Conservation (phyloP, 2,888 invertebrate species). For the Empis livida region DNA sequence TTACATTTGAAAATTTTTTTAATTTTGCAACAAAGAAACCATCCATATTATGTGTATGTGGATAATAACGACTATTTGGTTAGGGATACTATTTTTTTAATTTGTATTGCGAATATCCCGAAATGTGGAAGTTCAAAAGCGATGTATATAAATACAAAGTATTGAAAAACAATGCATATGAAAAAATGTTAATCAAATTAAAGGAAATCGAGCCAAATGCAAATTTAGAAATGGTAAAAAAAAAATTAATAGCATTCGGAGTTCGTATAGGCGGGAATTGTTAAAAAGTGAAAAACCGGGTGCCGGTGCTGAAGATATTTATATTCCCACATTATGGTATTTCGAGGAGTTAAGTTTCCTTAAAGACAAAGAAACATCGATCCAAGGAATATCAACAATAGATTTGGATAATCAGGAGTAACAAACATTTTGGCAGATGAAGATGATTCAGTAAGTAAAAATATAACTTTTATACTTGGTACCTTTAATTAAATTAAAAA, state of each 20-base stretch:
- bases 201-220: neutral
- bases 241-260: constrained; percentile 4
- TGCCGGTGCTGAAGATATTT: constrained; percentile 1
- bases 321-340: constrained; percentile 3
- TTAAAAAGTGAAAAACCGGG: neutral
- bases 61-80: too few relatives aligned
- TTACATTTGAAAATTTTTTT: too few relatives aligned
- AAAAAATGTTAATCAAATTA: neutral
- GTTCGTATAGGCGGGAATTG: constrained; percentile 4
- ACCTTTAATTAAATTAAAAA: too few relatives aligned
- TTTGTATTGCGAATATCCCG: too few relatives aligned
- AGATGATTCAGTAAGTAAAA: too few relatives aligned
- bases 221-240: neutral
- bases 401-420: neutral
- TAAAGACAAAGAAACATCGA: neutral
- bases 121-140: neutral
- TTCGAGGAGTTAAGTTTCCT: constrained; percentile 2
- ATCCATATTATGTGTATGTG: too few relatives aligned
- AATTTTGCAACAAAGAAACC: too few relatives aligned
- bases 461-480: too few relatives aligned
- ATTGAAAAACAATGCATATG: neutral
- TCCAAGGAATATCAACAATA: neutral
- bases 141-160: neutral
- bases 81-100: too few relatives aligned
- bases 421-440: too few relatives aligned